Evolutionary conservation across 1,140 invertebrate genomes (phyloP), one percentile per base, ranked within the genome.

Genomic region (Scaptomyza hsui): DNA sequence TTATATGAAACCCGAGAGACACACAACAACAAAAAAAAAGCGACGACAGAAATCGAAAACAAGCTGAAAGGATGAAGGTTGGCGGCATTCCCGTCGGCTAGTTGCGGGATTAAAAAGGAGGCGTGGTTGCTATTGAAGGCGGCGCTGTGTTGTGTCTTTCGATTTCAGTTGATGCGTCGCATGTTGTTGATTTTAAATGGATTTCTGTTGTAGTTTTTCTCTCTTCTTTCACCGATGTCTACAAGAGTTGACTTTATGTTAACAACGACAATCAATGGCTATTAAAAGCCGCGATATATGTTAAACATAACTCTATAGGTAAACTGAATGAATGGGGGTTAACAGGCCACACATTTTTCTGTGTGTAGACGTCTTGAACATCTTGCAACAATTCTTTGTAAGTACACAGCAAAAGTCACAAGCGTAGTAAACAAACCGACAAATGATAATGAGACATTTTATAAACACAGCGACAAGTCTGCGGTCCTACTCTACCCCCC

Each of bases 391-490:
- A 13, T 26, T 13, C 16, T 13, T 47, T 55, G 55, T 64, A 55
- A 52, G 19, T 41, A 67, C 55, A 70, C 39, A 49, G 44, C 19
- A 68, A 69, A 26, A 35, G 32, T 12, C 57, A 19, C 42, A 19
- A 15, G 19, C n/a, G n/a, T n/a, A 48, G 37, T 68, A 76, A 72
- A 77, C 59, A 83, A 82, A 71, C 74, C 74, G 75, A 82, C 78
- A 82, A 78, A 81, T 82, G 78, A 81, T 81, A 81, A 81, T 81
- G 78, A 81, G 78, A 82, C 78, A 82, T 73, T 82, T 81, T 64
- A 79, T 75, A 79, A 61, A 56, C 64, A 51, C 56, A 49, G 42
- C 42, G 49, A 62, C 65, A 69, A 69, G 62, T 44, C 39, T 44
- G 37, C 9, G 52, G 49, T 35, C 15, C 4, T 39, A n/a, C n/a